phyloP scores from a whole-genome alignment of 2,888 invertebrate genomes.

The Drosophila diplacantha region DNA sequence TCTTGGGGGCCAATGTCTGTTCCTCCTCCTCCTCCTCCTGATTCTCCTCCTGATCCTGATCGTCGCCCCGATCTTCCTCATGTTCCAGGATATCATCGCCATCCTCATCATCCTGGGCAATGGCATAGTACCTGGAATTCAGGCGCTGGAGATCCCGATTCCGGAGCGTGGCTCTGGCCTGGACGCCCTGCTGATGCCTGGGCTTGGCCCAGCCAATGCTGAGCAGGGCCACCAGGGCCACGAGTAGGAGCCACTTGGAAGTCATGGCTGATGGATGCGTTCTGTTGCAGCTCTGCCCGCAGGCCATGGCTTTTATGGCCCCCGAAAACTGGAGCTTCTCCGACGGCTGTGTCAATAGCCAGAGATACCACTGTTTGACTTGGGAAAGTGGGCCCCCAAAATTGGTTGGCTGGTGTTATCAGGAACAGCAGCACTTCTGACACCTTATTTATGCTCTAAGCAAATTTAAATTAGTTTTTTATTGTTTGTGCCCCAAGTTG shows the following conservation, averaged over 20 bases:
- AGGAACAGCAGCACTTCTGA: slow-evolving; percentile 56
- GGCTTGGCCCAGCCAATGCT: slow-evolving; percentile 36
- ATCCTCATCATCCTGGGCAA: slow-evolving; percentile 38
- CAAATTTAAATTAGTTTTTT: slow-evolving; percentile 70
- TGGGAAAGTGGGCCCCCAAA: slow-evolving; percentile 30
- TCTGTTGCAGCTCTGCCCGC: slow-evolving; percentile 41
- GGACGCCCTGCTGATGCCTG: not conserved
- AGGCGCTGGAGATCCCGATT: slow-evolving; percentile 26
- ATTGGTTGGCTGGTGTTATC: slow-evolving; percentile 10
- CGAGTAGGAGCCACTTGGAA: slow-evolving; percentile 45
- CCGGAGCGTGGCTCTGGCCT: slow-evolving; percentile 19
- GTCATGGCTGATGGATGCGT: slow-evolving; percentile 46
- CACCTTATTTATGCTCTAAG: slow-evolving; percentile 68
- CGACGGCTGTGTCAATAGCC: slow-evolving; percentile 37
- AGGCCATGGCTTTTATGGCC: slow-evolving; percentile 46
- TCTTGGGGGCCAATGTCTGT: not conserved
- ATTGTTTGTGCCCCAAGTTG: slow-evolving; percentile 56
- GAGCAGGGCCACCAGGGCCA: slow-evolving; percentile 48
- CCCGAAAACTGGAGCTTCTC: slow-evolving; percentile 40
- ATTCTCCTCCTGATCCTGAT: slow-evolving; percentile 1
- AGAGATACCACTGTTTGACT: slow-evolving; percentile 29
- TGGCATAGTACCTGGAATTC: slow-evolving; percentile 26
- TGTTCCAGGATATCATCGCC: slow-evolving; percentile 42
- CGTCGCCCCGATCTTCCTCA: slow-evolving; percentile 16
- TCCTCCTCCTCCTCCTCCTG: slow-evolving; percentile 13